Evolutionary conservation across 2,797 vertebrate species (phyloP).

Genomic region (Loris lydekkerianus): DNA sequence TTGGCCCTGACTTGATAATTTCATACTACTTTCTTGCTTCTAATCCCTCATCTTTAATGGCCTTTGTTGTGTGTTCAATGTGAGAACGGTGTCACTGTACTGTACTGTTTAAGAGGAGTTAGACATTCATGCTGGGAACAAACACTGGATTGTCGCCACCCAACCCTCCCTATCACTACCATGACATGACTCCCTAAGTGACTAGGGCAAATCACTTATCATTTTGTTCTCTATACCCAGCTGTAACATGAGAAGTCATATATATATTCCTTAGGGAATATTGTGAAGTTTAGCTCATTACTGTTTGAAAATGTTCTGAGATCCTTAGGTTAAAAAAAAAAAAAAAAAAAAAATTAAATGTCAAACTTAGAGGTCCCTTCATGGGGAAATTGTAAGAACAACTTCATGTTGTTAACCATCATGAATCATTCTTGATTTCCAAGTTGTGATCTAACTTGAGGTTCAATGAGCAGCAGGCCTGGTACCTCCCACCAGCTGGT

Average conservation of each 20-base stretch:
- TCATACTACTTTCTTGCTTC: neutral
- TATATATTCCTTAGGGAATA: neutral
- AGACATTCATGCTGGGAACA: neutral
- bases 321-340: neutral
- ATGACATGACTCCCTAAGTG: neutral
- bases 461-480: neutral
- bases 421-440: conserved; percentile 33
- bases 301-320: conserved; percentile 48
- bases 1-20: conserved; percentile 38
- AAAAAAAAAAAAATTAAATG: neutral
- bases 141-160: neutral
- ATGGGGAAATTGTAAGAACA: neutral
- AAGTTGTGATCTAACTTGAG: neutral
- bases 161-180: neutral
- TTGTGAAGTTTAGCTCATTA: conserved; percentile 45
- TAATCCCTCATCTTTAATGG: neutral
- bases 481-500: neutral
- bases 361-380: neutral
- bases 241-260: conserved; percentile 31
- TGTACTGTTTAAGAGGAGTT: neutral
- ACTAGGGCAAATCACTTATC: conserved; percentile 7
- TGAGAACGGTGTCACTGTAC: neutral
- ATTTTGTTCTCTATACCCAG: conserved; percentile 62
- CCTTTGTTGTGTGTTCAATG: conserved; percentile 8
- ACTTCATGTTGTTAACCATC: neutral